phyloP scores from a whole-genome alignment of 2,113 vertebrate species.

The Acanthochromis polyacanthus region DNA sequence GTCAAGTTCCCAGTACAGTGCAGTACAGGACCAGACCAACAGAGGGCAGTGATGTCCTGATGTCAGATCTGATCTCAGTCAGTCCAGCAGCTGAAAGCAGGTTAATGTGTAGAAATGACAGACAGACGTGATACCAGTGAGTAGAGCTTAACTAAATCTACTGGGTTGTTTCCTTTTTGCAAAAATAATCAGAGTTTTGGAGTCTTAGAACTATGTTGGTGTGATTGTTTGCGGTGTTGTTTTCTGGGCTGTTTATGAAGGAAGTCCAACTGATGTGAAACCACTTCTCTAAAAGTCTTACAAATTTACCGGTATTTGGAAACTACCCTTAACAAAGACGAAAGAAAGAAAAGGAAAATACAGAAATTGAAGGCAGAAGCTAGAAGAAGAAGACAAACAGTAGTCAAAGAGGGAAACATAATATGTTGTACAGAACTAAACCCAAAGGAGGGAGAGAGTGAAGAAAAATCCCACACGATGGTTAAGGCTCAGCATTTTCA shows the following conservation, averaged over 20 bases:
- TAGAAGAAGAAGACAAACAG: background rate
- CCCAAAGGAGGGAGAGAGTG: background rate
- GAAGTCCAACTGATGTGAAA: slow-evolving; percentile 16
- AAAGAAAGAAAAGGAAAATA: slow-evolving; percentile 20
- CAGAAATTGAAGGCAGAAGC: background rate
- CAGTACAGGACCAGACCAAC: slow-evolving; percentile 11
- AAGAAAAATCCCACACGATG: background rate
- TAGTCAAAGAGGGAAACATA: background rate
- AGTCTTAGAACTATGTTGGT: background rate
- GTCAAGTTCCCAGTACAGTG: background rate
- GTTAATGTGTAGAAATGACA: background rate
- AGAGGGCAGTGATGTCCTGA: slow-evolving; percentile 22
- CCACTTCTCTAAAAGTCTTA: slow-evolving; percentile 31
- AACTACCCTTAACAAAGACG: background rate
- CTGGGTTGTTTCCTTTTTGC: too few species aligned
- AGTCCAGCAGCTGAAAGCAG: background rate
- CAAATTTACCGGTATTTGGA: background rate
- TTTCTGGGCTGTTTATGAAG: too few species aligned
- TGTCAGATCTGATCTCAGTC: background rate
- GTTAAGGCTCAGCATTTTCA: background rate
- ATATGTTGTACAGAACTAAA: background rate
- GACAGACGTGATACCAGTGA: background rate
- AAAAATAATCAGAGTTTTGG: background rate
- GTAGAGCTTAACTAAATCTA: too few species aligned
- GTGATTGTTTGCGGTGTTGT: too few species aligned